Conservation (phyloP, 2,888 invertebrate species). For the Nomada ruficornis region DNA sequence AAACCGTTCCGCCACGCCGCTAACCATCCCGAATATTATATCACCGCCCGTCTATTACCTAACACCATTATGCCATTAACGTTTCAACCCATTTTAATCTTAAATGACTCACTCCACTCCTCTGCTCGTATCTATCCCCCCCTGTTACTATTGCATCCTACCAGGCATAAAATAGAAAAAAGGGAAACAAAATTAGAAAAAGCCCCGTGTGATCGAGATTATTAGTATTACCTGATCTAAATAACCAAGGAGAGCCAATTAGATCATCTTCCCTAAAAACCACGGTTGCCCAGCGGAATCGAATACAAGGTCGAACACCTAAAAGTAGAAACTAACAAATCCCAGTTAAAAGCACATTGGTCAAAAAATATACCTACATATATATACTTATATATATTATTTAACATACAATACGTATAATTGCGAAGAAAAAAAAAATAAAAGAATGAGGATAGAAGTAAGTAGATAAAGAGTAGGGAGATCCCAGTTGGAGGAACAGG, state of each 20-base stretch:
- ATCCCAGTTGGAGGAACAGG: not conserved
- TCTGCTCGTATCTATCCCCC: not conserved
- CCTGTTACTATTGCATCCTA: too few relatives aligned
- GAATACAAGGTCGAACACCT: not conserved
- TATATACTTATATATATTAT: too few relatives aligned
- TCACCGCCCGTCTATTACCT: slow-evolving; percentile 50
- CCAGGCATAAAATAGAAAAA: not conserved
- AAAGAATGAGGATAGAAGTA: not conserved
- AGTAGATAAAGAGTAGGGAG: slow-evolving; percentile 8
- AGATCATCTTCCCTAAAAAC: too few relatives aligned
- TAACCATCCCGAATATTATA: slow-evolving; percentile 54
- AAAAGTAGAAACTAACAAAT: not conserved
- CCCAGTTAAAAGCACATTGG: not conserved
- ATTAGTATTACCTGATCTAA: not conserved
- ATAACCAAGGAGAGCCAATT: not conserved
- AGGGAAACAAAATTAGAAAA: not conserved
- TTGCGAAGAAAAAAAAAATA: not conserved
- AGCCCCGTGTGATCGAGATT: not conserved
- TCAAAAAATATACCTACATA: too few relatives aligned
- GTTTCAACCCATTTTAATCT: slow-evolving; percentile 3
- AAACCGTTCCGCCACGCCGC: slow-evolving; percentile 57
- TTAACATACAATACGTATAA: too few relatives aligned
- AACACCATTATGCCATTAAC: slow-evolving; percentile 45
- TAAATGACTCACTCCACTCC: slow-evolving; percentile 16
- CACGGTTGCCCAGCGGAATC: too few relatives aligned